Percentiles rank a stretch among this genome's conserved stretches.
phyloP scores from a whole-genome alignment of 1,140 invertebrate genomes.

The Uloborus diversus region DNA sequence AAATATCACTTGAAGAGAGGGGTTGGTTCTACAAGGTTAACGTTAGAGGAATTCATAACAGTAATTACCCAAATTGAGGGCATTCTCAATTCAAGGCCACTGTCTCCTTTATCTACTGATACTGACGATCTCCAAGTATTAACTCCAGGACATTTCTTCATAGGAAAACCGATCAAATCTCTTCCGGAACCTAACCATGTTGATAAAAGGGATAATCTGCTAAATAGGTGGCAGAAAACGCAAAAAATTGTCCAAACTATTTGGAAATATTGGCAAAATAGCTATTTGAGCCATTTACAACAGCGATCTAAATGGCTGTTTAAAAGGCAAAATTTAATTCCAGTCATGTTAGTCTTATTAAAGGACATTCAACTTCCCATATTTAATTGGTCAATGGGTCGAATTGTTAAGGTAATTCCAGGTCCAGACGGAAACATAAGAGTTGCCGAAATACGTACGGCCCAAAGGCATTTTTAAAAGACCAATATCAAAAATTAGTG shows the following conservation, averaged over 20 bases:
- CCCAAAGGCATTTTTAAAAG: neutral
- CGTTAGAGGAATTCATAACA: neutral
- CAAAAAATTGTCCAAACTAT: neutral
- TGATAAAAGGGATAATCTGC: neutral
- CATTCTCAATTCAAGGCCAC: constrained; percentile 17
- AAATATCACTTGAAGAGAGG: constrained; percentile 30
- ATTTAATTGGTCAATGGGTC: neutral
- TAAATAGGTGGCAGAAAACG: neutral
- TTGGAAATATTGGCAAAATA: neutral
- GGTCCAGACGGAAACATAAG: neutral
- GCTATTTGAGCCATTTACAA: neutral
- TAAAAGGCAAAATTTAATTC: neutral
- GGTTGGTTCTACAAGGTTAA: neutral
- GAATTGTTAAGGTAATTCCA: neutral
- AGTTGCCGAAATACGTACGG: neutral
- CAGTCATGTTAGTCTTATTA: neutral
- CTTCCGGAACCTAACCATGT: neutral
- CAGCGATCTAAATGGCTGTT: neutral
- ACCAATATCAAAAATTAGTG: neutral
- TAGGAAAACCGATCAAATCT: neutral
- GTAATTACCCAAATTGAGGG: constrained; percentile 19
- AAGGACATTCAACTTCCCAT: neutral
- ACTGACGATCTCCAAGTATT: neutral
- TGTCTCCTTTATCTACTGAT: neutral
- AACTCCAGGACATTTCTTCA: constrained; percentile 29